Evolutionary conservation across 2,797 vertebrate genomes (phyloP), one percentile per base, ranked within the genome.

Genomic region (Dendrocincla tyrannina): DNA sequence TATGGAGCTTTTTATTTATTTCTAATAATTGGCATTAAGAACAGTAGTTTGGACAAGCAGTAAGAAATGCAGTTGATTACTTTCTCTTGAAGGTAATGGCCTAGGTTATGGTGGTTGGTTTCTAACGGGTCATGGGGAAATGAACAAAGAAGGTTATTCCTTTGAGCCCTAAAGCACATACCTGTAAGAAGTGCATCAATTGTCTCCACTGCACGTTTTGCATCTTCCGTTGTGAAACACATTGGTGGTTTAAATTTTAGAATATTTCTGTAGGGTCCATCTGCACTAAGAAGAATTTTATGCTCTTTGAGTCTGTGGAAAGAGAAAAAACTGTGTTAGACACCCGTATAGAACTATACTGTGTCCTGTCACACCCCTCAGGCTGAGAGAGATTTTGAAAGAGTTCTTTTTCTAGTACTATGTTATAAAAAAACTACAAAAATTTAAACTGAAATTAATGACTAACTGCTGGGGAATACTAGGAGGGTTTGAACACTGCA

Each of bases 191-290:
- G 98, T 11, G 84, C 88, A 88, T 99, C 99, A 2, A 99, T 98
- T 44, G 98, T 98, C 49, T 97, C 97, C 88, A 99, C 99, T 72
- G 97, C 97, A 0, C 98, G 96, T 88, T 99, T 98, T 15, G 98
- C 99, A 62, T 99, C 98, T 89, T 99, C 98, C 68, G 75, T 94
- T 3, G 97, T 98, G 97, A 99, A 99, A 97, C 99, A 99, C 98
- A 99, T 98, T 1, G 99, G 99, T 5, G 99, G 99, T 84, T 99
- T 99, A 87, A 99, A 99, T 96, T 99, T 99, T 24, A 99, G 98
- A 72, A 99, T 98, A 15, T 99, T 99, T 94, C 99, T 98, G 55
- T 99, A 97, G 50, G 99, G 99, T 32, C 99, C 99, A 6, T 99
- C 99, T 2, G 99, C 98, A 85, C 99, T 99, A 30, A 99, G 98